A percentile compares a stretch with the other conserved stretches of the same genome.
phyloP scores from a whole-genome alignment of 2,888 invertebrate species.

The Gibbula magus region DNA sequence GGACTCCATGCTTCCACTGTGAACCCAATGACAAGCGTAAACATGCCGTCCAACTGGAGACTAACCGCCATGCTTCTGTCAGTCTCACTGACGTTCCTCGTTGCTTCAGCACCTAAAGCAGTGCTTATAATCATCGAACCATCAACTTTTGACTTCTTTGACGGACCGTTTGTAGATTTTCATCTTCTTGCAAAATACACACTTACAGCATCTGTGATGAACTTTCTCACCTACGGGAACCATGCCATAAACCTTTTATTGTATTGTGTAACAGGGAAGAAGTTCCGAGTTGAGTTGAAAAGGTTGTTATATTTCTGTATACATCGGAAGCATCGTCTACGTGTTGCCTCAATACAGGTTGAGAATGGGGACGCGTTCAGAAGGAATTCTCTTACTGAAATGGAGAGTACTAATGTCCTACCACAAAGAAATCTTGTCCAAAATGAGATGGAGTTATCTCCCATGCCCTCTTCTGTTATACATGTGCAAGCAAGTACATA shows the following conservation, averaged over 20 bases:
- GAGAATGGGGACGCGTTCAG: not conserved
- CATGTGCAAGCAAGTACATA: no score
- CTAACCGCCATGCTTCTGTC: constrained; percentile 60
- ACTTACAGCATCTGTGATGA: constrained; percentile 51
- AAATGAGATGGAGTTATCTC: no score
- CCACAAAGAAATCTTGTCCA: no score
- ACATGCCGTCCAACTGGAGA: constrained; percentile 36
- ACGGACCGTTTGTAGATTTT: constrained; percentile 38
- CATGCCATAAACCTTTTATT: constrained; percentile 68
- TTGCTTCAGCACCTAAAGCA: constrained; percentile 60
- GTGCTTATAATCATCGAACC: constrained; percentile 57
- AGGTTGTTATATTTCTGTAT: constrained; percentile 29
- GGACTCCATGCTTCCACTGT: constrained; percentile 33
- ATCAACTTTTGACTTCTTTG: constrained; percentile 47
- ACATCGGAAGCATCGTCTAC: not conserved
- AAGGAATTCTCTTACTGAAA: not conserved
- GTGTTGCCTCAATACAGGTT: not conserved
- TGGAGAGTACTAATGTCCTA: no score
- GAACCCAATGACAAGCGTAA: not conserved
- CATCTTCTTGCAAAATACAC: constrained; percentile 48
- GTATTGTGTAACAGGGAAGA: constrained; percentile 64
- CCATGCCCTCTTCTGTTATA: no score
- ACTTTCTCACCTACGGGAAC: constrained; percentile 61
- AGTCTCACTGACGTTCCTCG: constrained; percentile 59
- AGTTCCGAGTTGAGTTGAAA: constrained; percentile 60